These are phyloP conservation scores for Psylliodes chrysocephalus DNA, from an alignment of 2,888 invertebrate genomes.

Conservation along the genomic window DNA sequence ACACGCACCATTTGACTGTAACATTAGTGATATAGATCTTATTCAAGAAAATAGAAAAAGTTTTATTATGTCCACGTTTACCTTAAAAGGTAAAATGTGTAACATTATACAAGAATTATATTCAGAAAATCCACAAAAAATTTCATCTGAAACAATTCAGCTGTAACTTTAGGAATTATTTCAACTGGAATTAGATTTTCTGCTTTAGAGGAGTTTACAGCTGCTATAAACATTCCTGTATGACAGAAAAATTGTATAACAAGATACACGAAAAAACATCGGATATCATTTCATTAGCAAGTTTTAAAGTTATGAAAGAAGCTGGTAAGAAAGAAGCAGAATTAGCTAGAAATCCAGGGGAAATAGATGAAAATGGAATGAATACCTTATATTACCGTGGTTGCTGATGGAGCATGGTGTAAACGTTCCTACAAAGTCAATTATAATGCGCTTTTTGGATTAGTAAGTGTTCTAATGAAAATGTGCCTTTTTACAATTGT, in stretches of 20 bases:
- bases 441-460: not conserved
- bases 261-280: not conserved
- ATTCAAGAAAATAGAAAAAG: no score
- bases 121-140: no score
- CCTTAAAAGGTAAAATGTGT: no score
- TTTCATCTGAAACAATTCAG: slow-evolving; percentile 2
- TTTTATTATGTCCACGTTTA: no score
- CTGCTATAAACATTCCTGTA: slow-evolving; percentile 19
- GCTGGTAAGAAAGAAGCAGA: not conserved
- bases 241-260: slow-evolving; percentile 12
- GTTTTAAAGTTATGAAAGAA: not conserved
- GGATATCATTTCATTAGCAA: not conserved
- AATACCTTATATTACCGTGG: not conserved
- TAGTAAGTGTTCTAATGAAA: not conserved
- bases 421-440: slow-evolving; percentile 1
- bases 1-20: no score
- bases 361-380: not conserved
- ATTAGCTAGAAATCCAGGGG: not conserved
- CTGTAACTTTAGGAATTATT: slow-evolving; percentile 1
- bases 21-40: no score
- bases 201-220: slow-evolving; percentile 1
- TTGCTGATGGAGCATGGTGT: not conserved
- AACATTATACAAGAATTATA: no score
- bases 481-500: no score
- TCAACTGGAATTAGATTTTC: slow-evolving; percentile 25